These are phyloP conservation scores for Tachyglossus aculeatus DNA, from an alignment of 2,797 vertebrate species.

Conservation along the genomic window DNA sequence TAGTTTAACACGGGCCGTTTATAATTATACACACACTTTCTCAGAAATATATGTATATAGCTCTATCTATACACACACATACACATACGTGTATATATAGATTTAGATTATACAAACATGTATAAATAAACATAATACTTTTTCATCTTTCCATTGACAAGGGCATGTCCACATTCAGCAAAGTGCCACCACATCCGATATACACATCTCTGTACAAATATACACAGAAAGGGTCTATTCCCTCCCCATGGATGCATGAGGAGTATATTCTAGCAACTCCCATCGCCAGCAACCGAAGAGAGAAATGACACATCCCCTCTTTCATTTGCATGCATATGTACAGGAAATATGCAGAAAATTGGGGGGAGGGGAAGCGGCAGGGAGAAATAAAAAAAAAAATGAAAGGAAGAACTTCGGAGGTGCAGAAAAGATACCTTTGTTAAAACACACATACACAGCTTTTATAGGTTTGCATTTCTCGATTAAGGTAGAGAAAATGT, in stretches of 20 bases:
- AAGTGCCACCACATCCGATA: constrained; percentile 74
- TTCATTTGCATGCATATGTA: constrained; percentile 61
- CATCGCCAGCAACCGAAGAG: constrained; percentile 63
- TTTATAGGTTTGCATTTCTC: constrained; percentile 27
- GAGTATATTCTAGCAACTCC: constrained; percentile 63
- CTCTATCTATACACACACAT: constrained; percentile 69
- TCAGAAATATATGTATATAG: constrained; percentile 66
- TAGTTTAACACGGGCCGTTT: constrained; percentile 69
- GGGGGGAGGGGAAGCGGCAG: too few relatives aligned
- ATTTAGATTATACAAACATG: constrained; percentile 67
- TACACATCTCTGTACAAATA: constrained; percentile 76
- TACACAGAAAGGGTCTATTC: constrained; percentile 66
- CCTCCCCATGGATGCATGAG: constrained; percentile 58
- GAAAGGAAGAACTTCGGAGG: constrained; percentile 32
- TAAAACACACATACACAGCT: constrained; percentile 35
- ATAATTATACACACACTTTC: constrained; percentile 53
- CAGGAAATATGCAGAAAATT: constrained; percentile 55
- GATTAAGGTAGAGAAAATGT: constrained; percentile 29
- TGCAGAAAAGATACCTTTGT: constrained; percentile 30
- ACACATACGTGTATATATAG: constrained; percentile 67
- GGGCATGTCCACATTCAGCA: constrained; percentile 74
- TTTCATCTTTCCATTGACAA: constrained; percentile 67
- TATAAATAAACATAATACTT: constrained; percentile 71
- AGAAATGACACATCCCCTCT: constrained; percentile 70
- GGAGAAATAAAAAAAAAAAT: constrained; percentile 45